Evolutionary conservation across 2,888 invertebrate genomes (phyloP).

Genomic region (Drosophila formosana): DNA sequence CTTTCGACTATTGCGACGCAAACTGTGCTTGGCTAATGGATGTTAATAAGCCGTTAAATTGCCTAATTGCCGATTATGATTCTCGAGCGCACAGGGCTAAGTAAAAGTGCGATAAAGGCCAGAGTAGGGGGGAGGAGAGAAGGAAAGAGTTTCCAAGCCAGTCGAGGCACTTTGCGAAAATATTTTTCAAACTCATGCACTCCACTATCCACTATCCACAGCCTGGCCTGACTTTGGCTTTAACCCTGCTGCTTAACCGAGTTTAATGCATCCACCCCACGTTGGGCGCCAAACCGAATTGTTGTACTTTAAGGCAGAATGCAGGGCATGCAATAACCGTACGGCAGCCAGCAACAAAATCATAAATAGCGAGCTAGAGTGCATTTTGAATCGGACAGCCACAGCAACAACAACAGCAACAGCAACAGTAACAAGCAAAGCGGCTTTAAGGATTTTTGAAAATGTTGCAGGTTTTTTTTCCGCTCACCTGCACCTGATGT

Average conservation of each 20-base stretch:
- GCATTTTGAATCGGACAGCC: conserved; percentile 52
- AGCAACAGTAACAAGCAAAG: conserved; percentile 19
- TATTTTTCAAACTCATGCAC: conserved; percentile 33
- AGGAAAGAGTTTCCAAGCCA: not conserved
- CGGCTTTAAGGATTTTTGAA: conserved; percentile 55
- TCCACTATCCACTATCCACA: conserved; percentile 1
- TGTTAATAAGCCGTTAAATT: conserved; percentile 77
- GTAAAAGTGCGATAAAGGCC: not conserved
- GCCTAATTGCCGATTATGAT: conserved; percentile 71
- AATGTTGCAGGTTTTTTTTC: conserved; percentile 44
- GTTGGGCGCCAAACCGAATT: conserved; percentile 35
- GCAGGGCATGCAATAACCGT: conserved; percentile 57
- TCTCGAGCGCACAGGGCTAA: conserved; percentile 3
- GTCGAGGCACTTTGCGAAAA: conserved; percentile 19
- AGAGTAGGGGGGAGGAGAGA: not conserved
- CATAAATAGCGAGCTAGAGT: conserved; percentile 52
- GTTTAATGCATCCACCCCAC: conserved; percentile 15
- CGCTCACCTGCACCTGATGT: not conserved
- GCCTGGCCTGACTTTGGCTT: not conserved
- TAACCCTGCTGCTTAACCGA: conserved; percentile 14
- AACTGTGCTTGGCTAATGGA: conserved; percentile 33
- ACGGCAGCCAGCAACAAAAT: conserved; percentile 22
- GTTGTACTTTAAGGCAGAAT: conserved; percentile 41
- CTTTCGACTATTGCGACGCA: conserved; percentile 2
- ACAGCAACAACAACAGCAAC: conserved; percentile 22